Percentiles rank a stretch among this genome's conserved stretches.
Evolutionary conservation across 1,140 invertebrate genomes (phyloP).

Genomic region (Drosophila nigrodunni): DNA sequence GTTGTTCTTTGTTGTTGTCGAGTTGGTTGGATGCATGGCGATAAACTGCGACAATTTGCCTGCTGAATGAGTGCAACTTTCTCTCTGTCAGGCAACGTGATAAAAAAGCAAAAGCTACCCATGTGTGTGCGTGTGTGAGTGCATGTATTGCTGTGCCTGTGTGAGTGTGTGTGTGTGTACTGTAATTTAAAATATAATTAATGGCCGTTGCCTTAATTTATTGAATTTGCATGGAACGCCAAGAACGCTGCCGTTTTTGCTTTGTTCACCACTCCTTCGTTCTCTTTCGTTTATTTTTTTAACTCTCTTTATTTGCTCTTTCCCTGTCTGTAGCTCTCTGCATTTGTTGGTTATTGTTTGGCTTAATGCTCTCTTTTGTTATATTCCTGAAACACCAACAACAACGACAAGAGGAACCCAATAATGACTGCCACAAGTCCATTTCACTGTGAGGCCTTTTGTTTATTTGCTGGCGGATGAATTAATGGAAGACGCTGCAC

Average conservation of each 20-base stretch:
- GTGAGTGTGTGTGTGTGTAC: constrained; percentile 56
- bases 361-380: constrained; percentile 63
- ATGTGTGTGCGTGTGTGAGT: neutral
- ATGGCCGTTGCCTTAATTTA: constrained; percentile 80
- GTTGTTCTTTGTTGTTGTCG: constrained; percentile 23
- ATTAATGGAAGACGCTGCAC: constrained; percentile 66
- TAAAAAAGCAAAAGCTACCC: constrained; percentile 36
- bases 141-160: neutral
- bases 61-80: constrained; percentile 72
- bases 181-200: constrained; percentile 84
- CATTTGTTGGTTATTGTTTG: constrained; percentile 39
- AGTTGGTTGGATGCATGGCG: constrained; percentile 62
- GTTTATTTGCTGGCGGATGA: constrained; percentile 67
- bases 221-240: constrained; percentile 72
- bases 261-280: constrained; percentile 24
- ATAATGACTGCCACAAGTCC: constrained; percentile 77
- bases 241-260: constrained; percentile 57
- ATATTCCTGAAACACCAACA: constrained; percentile 52
- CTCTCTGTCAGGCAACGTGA: constrained; percentile 40
- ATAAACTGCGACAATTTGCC: constrained; percentile 83
- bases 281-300: neutral
- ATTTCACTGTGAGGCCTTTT: constrained; percentile 65
- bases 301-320: neutral
- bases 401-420: constrained; percentile 59
- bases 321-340: neutral